Evolutionary conservation across 1,140 invertebrate genomes (phyloP).

Genomic region (Nebria ingens): DNA sequence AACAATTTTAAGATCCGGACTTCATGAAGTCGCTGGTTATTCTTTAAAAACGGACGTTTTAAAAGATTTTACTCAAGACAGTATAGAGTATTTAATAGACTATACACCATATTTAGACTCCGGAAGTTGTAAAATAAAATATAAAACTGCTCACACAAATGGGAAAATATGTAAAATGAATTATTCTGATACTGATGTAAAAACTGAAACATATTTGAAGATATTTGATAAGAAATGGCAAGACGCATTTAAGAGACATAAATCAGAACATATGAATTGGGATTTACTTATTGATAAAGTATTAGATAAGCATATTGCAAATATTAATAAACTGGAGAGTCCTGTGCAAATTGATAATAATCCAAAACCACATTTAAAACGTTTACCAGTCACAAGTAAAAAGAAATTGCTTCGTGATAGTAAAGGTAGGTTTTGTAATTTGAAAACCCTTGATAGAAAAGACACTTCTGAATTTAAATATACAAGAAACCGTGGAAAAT

Average conservation of each 20-base stretch:
- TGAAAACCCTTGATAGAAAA: not conserved
- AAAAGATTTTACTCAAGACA: not conserved
- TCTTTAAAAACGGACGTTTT: not conserved
- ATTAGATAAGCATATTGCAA: not conserved
- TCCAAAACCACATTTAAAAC: not conserved
- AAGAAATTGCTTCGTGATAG: not conserved
- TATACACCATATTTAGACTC: too few relatives aligned
- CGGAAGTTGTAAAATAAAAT: too few relatives aligned
- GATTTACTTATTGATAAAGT: not conserved
- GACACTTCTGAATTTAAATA: not conserved
- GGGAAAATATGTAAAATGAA: too few relatives aligned
- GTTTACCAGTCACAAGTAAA: not conserved
- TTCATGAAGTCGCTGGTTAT: not conserved
- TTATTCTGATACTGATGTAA: too few relatives aligned
- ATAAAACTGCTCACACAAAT: too few relatives aligned
- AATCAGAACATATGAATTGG: not conserved
- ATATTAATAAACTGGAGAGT: slow-evolving; percentile 1
- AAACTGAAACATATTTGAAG: not conserved
- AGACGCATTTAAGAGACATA: not conserved
- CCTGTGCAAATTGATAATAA: not conserved
- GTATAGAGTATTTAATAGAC: not conserved
- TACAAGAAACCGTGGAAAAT: not conserved
- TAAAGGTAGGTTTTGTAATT: not conserved
- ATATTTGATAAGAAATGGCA: not conserved
- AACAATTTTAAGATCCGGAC: too few relatives aligned